Conservation (phyloP, 2,888 invertebrate species). For the Mongoloraphidia duomilia region DNA sequence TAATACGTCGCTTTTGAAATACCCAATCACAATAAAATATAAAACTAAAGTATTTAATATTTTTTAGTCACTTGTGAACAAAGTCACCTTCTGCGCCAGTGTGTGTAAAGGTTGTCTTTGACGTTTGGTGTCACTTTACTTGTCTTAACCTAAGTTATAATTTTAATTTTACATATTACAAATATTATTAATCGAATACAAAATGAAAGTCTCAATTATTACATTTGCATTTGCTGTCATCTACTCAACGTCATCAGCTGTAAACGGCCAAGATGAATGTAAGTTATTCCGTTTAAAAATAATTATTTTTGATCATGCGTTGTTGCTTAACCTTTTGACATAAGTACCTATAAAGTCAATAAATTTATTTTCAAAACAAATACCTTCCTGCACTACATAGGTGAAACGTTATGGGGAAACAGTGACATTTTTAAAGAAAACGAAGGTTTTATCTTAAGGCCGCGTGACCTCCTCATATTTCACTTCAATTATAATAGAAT, state of each 20-base stretch:
- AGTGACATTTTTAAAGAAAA: too few species aligned
- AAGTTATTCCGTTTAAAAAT: slow-evolving; percentile 30
- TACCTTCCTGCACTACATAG: too few species aligned
- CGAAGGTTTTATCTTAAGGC: too few species aligned
- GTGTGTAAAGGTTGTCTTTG: slow-evolving; percentile 66
- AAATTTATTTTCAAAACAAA: too few species aligned
- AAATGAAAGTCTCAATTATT: slow-evolving; percentile 42
- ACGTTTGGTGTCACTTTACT: background rate
- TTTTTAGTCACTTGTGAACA: slow-evolving; percentile 1
- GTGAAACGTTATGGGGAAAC: too few species aligned
- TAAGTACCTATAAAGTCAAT: too few species aligned
- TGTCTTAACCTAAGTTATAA: background rate
- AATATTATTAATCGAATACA: slow-evolving; percentile 6
- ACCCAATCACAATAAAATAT: background rate
- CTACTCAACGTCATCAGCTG: slow-evolving; percentile 33
- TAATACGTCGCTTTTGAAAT: too few species aligned
- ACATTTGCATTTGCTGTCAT: slow-evolving; percentile 34
- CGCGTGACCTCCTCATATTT: too few species aligned
- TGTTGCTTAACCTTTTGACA: too few species aligned
- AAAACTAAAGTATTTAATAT: too few species aligned
- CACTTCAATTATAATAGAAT: too few species aligned
- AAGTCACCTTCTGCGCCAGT: slow-evolving; percentile 79
- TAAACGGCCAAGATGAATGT: slow-evolving; percentile 40
- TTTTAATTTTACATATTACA: background rate
- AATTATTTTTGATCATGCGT: background rate